Evolutionary conservation across 1,140 invertebrate genomes (phyloP).

Genomic region (Pogonognathellus flavescens): DNA sequence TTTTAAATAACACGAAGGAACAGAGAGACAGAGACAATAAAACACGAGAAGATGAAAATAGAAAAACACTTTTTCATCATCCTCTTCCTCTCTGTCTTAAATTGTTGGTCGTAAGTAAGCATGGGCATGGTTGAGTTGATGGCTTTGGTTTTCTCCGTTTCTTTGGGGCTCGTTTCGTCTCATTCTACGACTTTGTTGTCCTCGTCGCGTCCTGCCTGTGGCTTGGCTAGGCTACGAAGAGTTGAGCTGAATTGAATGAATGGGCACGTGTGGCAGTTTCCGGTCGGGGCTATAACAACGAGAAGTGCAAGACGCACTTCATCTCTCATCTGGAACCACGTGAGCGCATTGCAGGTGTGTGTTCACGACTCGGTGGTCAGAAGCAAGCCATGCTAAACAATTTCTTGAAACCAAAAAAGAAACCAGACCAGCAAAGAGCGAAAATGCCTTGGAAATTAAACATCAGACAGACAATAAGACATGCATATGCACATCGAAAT

Average conservation of each 20-base stretch:
- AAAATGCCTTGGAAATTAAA: slow-evolving; percentile 24
- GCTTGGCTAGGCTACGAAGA: neutral
- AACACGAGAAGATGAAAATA: slow-evolving; percentile 1
- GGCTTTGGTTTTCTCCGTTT: slow-evolving; percentile 34
- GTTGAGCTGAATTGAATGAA: slow-evolving; percentile 38
- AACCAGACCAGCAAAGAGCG: slow-evolving; percentile 30
- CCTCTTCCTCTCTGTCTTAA: neutral
- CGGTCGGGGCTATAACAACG: slow-evolving; percentile 21
- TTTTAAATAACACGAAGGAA: neutral
- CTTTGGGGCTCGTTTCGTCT: slow-evolving; percentile 42
- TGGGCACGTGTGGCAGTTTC: slow-evolving; percentile 51
- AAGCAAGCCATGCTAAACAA: slow-evolving; percentile 31
- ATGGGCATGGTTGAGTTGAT: slow-evolving; percentile 41
- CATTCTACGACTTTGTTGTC: slow-evolving; percentile 35
- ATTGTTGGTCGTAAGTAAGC: neutral
- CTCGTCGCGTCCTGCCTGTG: slow-evolving; percentile 30
- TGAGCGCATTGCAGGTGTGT: slow-evolving; percentile 51
- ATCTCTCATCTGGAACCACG: slow-evolving; percentile 59
- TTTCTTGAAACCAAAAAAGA: slow-evolving; percentile 44
- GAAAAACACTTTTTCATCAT: neutral
- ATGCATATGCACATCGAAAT: slow-evolving; percentile 27
- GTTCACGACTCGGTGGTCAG: slow-evolving; percentile 48
- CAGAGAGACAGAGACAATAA: neutral
- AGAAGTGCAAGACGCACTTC: slow-evolving; percentile 50
- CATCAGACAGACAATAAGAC: slow-evolving; percentile 10